phyloP scores from a whole-genome alignment of 2,888 invertebrate genomes.

The Lymantria monacha region DNA sequence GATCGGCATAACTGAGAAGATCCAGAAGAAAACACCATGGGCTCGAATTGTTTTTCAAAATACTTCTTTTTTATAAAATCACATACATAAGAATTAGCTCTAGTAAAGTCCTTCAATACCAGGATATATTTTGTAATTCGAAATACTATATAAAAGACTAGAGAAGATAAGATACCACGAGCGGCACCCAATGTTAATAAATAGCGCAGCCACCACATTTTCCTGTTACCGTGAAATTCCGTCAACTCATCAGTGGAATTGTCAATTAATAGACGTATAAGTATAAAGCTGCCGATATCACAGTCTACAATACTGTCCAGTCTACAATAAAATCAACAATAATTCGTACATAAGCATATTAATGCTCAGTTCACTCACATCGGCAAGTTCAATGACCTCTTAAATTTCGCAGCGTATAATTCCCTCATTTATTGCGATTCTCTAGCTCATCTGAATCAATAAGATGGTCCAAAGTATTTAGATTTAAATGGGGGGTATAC shows the following conservation, averaged over 20 bases:
- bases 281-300: background rate
- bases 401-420: constrained; percentile 3
- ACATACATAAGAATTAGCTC: no score
- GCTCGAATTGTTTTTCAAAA: no score
- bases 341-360: constrained; percentile 3
- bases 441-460: constrained; percentile 9
- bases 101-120: no score
- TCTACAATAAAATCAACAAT: background rate
- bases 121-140: no score
- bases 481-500: background rate
- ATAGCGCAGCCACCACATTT: background rate
- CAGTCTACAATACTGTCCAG: no score
- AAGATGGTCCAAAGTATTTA: background rate
- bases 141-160: no score
- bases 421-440: background rate
- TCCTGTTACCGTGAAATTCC: background rate
- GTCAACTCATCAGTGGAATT: background rate
- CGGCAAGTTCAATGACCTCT: constrained; percentile 18
- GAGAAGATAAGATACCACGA: background rate
- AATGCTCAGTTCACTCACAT: constrained; percentile 9
- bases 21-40: no score
- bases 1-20: no score
- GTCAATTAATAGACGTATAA: background rate
- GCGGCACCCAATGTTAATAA: no score
- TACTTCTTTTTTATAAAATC: no score